A percentile compares a stretch with the other conserved stretches of the same genome.
phyloP scores from a whole-genome alignment of 2,113 vertebrate genomes.

The Ascaphus truei region DNA sequence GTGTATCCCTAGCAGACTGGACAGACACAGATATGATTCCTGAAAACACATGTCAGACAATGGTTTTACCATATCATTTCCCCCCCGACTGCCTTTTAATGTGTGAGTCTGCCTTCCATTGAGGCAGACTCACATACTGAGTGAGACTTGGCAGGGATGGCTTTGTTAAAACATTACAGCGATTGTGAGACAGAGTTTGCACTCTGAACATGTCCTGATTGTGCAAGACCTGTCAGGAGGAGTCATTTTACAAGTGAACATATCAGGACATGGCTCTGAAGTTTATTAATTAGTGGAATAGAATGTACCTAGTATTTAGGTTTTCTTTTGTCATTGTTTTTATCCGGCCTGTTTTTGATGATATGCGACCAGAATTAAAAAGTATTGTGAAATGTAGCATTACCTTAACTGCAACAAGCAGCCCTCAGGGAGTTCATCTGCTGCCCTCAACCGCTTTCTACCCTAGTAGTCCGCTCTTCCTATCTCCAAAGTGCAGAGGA shows the following conservation, averaged over 20 bases:
- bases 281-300: constrained; percentile 21
- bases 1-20: too few species aligned
- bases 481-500: too few species aligned
- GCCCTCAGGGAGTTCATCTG: too few species aligned
- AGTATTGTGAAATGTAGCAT: constrained; percentile 2
- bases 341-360: background rate
- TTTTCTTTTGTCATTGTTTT: constrained; percentile 13
- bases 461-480: too few species aligned
- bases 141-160: background rate
- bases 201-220: background rate
- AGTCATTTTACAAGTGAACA: background rate
- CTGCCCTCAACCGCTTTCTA: too few species aligned
- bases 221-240: background rate
- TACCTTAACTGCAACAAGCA: too few species aligned
- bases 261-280: background rate
- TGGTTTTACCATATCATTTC: too few species aligned
- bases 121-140: background rate
- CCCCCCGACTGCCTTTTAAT: background rate
- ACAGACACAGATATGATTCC: too few species aligned
- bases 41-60: too few species aligned
- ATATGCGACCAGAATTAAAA: background rate
- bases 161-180: too few species aligned
- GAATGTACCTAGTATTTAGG: constrained; percentile 12
- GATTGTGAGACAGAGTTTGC: too few species aligned
- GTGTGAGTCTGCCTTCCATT: background rate